Percentiles rank a stretch among this genome's conserved stretches.
These are phyloP conservation scores for Tachina grossa DNA, from an alignment of 2,888 invertebrate genomes.

Conservation along the genomic window DNA sequence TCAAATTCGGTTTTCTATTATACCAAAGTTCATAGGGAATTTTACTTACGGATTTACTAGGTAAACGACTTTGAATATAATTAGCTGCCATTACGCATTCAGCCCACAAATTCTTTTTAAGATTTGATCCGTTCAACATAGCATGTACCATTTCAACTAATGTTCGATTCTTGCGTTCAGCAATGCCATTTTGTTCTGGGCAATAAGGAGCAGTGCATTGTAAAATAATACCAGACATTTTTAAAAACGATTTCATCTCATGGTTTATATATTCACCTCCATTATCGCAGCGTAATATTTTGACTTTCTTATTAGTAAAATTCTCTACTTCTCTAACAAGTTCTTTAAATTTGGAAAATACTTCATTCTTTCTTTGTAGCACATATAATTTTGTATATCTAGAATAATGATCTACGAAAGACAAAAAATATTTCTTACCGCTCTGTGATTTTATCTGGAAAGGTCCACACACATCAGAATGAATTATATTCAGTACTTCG, in stretches of 20 bases:
- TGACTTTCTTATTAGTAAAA: too few relatives aligned
- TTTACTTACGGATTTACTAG: slow-evolving; percentile 20
- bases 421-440: neutral
- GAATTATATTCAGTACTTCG: too few relatives aligned
- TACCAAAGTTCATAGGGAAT: slow-evolving; percentile 4
- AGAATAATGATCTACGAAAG: neutral
- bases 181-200: neutral
- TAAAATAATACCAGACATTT: too few relatives aligned
- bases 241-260: too few relatives aligned
- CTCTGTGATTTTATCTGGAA: neutral
- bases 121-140: neutral
- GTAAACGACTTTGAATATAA: slow-evolving; percentile 12
- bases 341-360: slow-evolving; percentile 4
- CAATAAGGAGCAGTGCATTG: too few relatives aligned
- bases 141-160: neutral
- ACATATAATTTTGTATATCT: neutral
- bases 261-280: neutral
- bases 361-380: neutral
- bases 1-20: neutral
- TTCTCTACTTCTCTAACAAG: too few relatives aligned
- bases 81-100: slow-evolving; percentile 28
- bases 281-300: too few relatives aligned
- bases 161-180: neutral
- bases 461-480: neutral
- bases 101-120: neutral